A percentile compares a stretch with the other conserved stretches of the same genome.
phyloP scores from a whole-genome alignment of 1,140 invertebrate genomes.

The Drosophila melanogaster region DNA sequence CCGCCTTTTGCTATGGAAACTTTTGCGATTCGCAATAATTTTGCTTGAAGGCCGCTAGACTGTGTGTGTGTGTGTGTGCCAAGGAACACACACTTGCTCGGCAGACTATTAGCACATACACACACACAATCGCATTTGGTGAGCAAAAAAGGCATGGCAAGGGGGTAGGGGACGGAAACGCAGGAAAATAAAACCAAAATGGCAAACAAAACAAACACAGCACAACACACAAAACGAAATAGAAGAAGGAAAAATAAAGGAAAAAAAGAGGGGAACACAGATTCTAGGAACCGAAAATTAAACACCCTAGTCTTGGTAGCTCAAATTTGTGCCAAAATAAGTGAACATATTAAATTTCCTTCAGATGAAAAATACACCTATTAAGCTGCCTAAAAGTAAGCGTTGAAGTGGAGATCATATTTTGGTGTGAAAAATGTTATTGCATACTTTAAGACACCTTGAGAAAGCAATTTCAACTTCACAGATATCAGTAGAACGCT shows the following conservation, averaged over 20 bases:
- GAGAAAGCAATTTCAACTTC: too few species aligned
- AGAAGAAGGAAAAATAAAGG: constrained; percentile 22
- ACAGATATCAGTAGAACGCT: too few species aligned
- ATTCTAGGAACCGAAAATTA: neutral
- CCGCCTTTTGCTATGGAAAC: constrained; percentile 53
- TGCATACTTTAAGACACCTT: too few species aligned
- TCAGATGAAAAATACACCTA: too few species aligned
- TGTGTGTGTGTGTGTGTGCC: constrained; percentile 8
- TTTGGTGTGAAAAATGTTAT: too few species aligned
- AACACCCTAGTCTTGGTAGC: neutral
- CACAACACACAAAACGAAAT: constrained; percentile 28
- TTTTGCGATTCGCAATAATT: constrained; percentile 69
- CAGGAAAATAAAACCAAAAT: constrained; percentile 72
- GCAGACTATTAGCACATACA: constrained; percentile 52
- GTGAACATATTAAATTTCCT: too few species aligned
- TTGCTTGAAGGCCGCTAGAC: constrained; percentile 61
- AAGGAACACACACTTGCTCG: constrained; percentile 33
- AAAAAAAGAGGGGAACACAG: neutral
- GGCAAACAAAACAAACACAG: constrained; percentile 67
- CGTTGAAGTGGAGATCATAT: too few species aligned
- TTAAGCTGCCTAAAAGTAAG: too few species aligned
- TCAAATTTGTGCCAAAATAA: too few species aligned
- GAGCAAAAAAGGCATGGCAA: neutral
- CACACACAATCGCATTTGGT: constrained; percentile 14
- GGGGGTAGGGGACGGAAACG: constrained; percentile 51